phyloP scores from a whole-genome alignment of 92 coral and sea anemone species.

The Metridium senile region DNA sequence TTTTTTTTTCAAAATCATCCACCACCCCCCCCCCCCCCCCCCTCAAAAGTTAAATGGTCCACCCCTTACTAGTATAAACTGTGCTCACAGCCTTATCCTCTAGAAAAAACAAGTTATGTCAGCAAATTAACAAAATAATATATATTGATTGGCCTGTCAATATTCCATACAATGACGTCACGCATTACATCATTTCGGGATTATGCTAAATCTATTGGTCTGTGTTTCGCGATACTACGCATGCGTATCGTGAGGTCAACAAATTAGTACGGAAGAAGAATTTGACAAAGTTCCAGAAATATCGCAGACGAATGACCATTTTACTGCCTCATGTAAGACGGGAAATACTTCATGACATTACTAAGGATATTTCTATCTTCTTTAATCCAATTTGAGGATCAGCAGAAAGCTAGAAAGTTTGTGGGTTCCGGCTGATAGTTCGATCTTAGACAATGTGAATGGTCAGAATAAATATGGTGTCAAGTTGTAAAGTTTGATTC shows the following conservation, averaged over 20 bases:
- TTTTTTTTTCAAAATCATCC: no score
- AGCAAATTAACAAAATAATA: no score
- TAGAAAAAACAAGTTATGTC: no score
- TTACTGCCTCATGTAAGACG: constrained; percentile 18
- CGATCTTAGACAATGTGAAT: background rate
- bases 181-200: background rate
- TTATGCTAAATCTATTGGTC: no score
- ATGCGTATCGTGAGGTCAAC: constrained; percentile 33
- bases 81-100: no score
- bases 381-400: constrained; percentile 7
- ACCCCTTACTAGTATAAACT: no score
- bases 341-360: background rate
- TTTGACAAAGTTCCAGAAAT: constrained; percentile 16
- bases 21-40: no score
- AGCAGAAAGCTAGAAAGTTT: background rate
- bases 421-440: background rate
- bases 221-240: background rate
- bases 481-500: background rate
- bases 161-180: background rate
- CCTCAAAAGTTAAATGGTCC: no score
- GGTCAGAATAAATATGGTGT: background rate
- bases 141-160: no score
- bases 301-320: constrained; percentile 20
- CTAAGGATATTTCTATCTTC: background rate
- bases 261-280: constrained; percentile 22